These are phyloP conservation scores for Mesoligia furuncula DNA, from an alignment of 2,888 invertebrate species.

Conservation along the genomic window DNA sequence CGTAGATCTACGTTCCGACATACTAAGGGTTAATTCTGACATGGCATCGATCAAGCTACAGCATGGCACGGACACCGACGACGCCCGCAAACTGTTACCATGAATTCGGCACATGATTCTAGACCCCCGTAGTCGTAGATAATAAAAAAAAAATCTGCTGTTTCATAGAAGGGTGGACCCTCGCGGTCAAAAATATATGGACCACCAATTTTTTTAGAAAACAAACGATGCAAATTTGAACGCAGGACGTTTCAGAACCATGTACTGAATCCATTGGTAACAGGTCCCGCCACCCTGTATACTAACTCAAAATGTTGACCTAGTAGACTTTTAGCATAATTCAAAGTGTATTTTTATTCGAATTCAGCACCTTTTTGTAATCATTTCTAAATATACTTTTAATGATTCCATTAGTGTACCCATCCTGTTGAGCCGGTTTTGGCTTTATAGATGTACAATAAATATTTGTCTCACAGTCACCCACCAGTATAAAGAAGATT, in stretches of 20 bases:
- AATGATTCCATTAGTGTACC: slow-evolving; percentile 66
- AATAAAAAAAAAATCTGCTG: neutral
- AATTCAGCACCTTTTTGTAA: slow-evolving; percentile 23
- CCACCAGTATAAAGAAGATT: slow-evolving; percentile 41
- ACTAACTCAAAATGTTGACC: neutral
- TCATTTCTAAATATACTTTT: slow-evolving; percentile 70
- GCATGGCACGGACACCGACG: neutral
- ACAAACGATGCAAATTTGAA: neutral
- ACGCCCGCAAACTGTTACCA: neutral
- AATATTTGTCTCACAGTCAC: slow-evolving; percentile 56
- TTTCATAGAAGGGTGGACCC: neutral
- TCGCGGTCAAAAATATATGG: neutral
- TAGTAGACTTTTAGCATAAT: neutral
- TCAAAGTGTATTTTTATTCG: slow-evolving; percentile 24
- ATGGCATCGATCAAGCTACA: neutral
- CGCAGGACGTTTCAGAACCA: neutral
- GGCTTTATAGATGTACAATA: slow-evolving; percentile 74
- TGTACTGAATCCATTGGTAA: neutral
- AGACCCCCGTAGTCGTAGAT: neutral
- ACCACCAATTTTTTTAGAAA: neutral
- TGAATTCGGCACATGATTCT: too few species aligned
- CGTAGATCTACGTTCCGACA: too few species aligned
- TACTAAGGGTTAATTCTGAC: too few species aligned
- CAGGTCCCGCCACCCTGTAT: neutral
- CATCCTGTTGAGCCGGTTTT: slow-evolving; percentile 79